Evolutionary conservation across 2,888 invertebrate species (phyloP), one percentile per base, ranked within the genome.

Genomic region (Drosophila subsilvestris): DNA sequence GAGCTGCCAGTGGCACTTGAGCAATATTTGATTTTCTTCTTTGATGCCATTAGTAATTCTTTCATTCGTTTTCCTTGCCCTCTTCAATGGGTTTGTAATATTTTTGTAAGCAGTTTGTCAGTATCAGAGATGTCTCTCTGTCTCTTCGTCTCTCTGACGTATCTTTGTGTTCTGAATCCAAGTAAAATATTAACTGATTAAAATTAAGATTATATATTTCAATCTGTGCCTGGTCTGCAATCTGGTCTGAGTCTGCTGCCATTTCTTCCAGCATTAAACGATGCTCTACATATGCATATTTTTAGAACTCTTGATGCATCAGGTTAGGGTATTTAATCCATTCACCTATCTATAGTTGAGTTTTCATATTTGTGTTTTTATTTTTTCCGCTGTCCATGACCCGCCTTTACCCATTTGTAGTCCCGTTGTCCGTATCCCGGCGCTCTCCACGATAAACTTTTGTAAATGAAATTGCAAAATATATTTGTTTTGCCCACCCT

Each of bases 381-480:
- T 37, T n/a, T 37, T 37, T 37, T n/a, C 1, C n/a, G 7, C 37
- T 1, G 14, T 37, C 37, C 37, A 7, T 37, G 14, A 37, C 14
- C 37, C 37, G 14, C 37, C n/a, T n/a, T 37, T 37, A 37, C 37
- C 37, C n/a, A 37, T 37, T 37, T 37, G 37, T 37, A 14, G 37
- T 14, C 37, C 27, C 37, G 37, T 32, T 12, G 32, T 12, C 37
- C 14, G 18, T 25, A 22, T 9, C 45, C 10, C 75, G 76, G 86
- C 75, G 77, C 78, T 79, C 86, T 87, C 79, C 78, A 75, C 79
- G 83, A 83, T 85, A 86, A 88, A 85, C 84, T 85, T 84, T 85
- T 88, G 86, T 85, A 85, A 85, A 85, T 86, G 88, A 86, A 88
- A 85, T 85, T 85, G 88, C 79, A 75, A 68, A 87, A 85, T 84